Evolutionary conservation across 35 echinoderm and acorn worm genomes (phyloP).

Genomic region (Ophiothrix spiculata): DNA sequence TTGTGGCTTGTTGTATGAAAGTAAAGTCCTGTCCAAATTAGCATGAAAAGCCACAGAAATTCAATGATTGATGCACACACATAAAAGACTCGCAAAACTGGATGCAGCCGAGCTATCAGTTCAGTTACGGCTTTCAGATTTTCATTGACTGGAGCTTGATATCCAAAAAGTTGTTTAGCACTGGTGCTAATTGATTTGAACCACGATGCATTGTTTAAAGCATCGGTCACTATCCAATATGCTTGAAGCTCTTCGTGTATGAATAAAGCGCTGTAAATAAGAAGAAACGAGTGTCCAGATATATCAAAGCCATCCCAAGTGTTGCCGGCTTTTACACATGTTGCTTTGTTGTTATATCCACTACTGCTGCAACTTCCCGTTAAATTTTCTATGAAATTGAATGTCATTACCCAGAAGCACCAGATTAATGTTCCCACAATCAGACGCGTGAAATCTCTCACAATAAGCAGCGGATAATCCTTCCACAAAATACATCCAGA

Average conservation of each 20-base stretch:
- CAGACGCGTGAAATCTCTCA: constrained; percentile 6
- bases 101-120: neutral
- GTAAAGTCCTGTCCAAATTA: constrained; percentile 54
- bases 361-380: constrained; percentile 42
- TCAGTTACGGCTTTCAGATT: neutral
- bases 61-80: constrained; percentile 30
- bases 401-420: constrained; percentile 64
- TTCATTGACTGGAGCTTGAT: neutral
- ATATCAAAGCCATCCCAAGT: constrained; percentile 69
- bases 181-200: neutral
- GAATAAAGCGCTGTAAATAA: constrained; percentile 48
- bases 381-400: constrained; percentile 46
- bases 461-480: constrained; percentile 18
- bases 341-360: neutral
- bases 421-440: constrained; percentile 46
- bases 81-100: neutral
- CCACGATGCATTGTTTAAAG: neutral
- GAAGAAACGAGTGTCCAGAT: constrained; percentile 70
- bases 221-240: constrained; percentile 22
- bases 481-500: neutral
- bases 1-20: constrained; percentile 70
- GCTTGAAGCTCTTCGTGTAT: constrained; percentile 63
- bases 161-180: neutral
- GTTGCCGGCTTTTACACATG: constrained; percentile 21
- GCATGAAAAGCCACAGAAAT: constrained; percentile 64